A percentile compares a stretch with the other conserved stretches of the same genome.
Evolutionary conservation across 2,113 vertebrate species (phyloP).

Genomic region (Benitochromis conjunctus): DNA sequence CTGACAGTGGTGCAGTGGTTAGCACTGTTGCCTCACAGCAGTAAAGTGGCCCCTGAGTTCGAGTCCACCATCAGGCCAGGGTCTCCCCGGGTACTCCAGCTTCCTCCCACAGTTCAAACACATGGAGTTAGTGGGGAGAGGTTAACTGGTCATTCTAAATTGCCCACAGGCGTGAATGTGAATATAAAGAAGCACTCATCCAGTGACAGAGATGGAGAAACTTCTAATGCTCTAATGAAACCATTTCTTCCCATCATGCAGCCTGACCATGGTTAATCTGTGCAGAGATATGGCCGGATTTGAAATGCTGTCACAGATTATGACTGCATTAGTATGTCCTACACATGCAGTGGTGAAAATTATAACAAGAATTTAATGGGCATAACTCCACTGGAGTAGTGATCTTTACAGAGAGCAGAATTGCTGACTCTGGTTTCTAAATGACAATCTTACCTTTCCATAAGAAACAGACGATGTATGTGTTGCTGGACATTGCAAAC

Average conservation of each 20-base stretch:
- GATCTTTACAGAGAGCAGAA: background rate
- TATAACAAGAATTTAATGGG: fast-evolving
- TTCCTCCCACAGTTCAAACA: background rate
- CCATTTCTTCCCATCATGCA: fast-evolving
- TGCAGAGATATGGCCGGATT: too few relatives aligned
- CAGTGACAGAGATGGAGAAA: background rate
- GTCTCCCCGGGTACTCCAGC: too few relatives aligned
- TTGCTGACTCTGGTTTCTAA: fast-evolving
- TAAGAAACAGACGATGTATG: background rate
- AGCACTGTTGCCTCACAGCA: too few relatives aligned
- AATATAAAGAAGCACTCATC: background rate
- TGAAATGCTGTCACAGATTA: fast-evolving
- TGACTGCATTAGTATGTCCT: background rate
- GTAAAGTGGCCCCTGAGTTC: fast-evolving
- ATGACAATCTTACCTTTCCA: too few relatives aligned
- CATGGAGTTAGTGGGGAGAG: background rate
- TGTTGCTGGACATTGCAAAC: background rate
- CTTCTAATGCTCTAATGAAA: background rate
- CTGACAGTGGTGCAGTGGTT: too few relatives aligned
- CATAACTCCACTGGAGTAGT: background rate
- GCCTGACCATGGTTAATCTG: background rate
- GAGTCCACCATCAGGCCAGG: background rate
- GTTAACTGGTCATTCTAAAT: background rate
- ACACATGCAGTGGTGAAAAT: background rate
- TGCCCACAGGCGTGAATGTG: background rate